Evolutionary conservation across 1,140 invertebrate species (phyloP).

Genomic region (Glomeris maerens): DNA sequence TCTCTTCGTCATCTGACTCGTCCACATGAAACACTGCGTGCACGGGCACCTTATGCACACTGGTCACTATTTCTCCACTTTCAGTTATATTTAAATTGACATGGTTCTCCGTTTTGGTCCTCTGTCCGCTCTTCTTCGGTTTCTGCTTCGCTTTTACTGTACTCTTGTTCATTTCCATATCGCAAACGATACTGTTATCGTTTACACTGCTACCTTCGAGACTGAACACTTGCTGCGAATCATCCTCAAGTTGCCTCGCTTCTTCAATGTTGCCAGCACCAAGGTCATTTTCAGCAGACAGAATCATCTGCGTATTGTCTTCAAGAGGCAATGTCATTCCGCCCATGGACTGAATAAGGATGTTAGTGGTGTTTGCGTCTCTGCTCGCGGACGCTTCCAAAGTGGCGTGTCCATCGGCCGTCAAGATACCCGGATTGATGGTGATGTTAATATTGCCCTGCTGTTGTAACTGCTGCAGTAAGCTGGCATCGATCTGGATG

Average conservation of each 20-base stretch:
- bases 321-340: slow-evolving; percentile 11
- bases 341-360: slow-evolving; percentile 25
- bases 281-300: background rate
- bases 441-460: slow-evolving; percentile 33
- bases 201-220: background rate
- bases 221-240: background rate
- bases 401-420: background rate
- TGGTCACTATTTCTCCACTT: slow-evolving; percentile 1
- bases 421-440: slow-evolving; percentile 21
- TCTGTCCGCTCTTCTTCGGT: background rate
- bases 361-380: slow-evolving; percentile 23
- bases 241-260: background rate
- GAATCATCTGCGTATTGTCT: background rate
- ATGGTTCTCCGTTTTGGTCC: background rate
- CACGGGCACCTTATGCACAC: slow-evolving; percentile 2
- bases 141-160: background rate
- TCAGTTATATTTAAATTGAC: slow-evolving; percentile 8
- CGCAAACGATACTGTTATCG: background rate
- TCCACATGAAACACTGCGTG: slow-evolving; percentile 19
- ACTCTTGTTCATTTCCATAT: background rate
- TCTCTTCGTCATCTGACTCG: background rate
- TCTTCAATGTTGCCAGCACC: background rate
- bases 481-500: slow-evolving; percentile 33
- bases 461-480: slow-evolving; percentile 34
- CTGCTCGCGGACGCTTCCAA: slow-evolving; percentile 4